phyloP scores from a whole-genome alignment of 2,113 vertebrate genomes.

The Piprites chloris region DNA sequence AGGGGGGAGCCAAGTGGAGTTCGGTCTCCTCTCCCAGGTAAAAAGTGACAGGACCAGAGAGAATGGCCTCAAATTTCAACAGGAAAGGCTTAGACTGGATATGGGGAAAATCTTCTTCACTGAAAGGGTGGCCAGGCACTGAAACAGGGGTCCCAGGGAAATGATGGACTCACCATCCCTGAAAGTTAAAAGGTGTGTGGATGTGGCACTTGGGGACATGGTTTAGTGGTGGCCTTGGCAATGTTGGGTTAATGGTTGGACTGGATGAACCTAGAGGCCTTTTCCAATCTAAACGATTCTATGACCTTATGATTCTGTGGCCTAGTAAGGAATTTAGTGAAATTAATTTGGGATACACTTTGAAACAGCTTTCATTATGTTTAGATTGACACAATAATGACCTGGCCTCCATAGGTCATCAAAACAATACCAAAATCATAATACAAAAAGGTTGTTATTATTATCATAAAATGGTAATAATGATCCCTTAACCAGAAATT shows the following conservation, averaged over 20 bases:
- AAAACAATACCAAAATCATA: not conserved
- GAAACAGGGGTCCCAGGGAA: not conserved
- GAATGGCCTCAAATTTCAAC: not conserved
- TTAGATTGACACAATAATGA: not conserved
- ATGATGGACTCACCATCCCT: not conserved
- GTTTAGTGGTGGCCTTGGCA: not conserved
- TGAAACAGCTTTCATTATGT: not conserved
- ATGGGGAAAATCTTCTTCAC: not conserved
- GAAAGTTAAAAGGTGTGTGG: not conserved
- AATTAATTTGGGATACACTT: not conserved
- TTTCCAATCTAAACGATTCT: not conserved
- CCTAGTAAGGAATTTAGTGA: not conserved
- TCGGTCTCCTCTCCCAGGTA: not conserved
- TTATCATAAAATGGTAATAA: not conserved
- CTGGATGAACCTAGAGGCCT: not conserved
- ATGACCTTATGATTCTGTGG: not conserved
- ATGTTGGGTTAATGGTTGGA: not conserved
- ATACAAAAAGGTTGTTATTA: too few species aligned
- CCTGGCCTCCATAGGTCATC: not conserved
- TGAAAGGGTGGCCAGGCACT: not conserved
- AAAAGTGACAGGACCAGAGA: not conserved
- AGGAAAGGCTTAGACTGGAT: not conserved
- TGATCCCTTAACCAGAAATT: not conserved
- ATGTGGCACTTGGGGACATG: not conserved
- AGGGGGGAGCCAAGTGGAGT: not conserved